A percentile compares a stretch with the other conserved stretches of the same genome.
These are phyloP conservation scores for Callionymus lyra DNA, from an alignment of 2,113 vertebrate genomes.

Conservation along the genomic window DNA sequence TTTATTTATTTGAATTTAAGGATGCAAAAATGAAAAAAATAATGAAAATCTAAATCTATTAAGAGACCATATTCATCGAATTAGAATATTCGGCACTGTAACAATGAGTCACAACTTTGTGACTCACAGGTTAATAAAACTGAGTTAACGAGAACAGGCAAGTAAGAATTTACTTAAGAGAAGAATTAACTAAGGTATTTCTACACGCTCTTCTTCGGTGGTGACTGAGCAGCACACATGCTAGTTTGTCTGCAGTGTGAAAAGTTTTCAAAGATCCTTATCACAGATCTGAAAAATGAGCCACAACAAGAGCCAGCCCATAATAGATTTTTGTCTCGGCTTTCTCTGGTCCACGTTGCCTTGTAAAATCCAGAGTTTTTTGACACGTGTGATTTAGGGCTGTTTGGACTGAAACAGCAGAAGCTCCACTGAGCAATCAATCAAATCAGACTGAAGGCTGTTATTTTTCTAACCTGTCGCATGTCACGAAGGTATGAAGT, in stretches of 20 bases:
- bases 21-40: too few relatives aligned
- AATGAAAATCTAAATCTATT: too few relatives aligned
- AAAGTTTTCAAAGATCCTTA: conserved; percentile 31
- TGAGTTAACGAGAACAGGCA: too few relatives aligned
- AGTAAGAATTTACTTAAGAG: too few relatives aligned
- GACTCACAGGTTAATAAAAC: too few relatives aligned
- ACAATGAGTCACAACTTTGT: too few relatives aligned
- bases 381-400: conserved; percentile 69
- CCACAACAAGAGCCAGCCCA: conserved; percentile 9
- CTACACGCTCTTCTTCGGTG: too few relatives aligned
- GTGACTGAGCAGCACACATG: too few relatives aligned
- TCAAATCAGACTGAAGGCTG: conserved; percentile 65
- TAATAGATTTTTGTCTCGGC: conserved; percentile 31
- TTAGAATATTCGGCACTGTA: too few relatives aligned
- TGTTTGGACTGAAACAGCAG: conserved; percentile 71
- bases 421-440: conserved; percentile 64
- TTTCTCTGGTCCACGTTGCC: conserved; percentile 23
- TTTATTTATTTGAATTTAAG: too few relatives aligned
- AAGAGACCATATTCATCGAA: too few relatives aligned
- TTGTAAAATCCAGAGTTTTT: conserved; percentile 60
- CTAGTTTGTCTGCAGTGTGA: conserved; percentile 7
- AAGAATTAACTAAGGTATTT: too few relatives aligned
- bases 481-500: conserved; percentile 52
- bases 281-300: conserved; percentile 30
- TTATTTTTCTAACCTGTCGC: conserved; percentile 66